Percentiles rank a stretch among this genome's conserved stretches.
Conservation (phyloP, 2,797 vertebrate species). For the Phoxinus dragarum region DNA sequence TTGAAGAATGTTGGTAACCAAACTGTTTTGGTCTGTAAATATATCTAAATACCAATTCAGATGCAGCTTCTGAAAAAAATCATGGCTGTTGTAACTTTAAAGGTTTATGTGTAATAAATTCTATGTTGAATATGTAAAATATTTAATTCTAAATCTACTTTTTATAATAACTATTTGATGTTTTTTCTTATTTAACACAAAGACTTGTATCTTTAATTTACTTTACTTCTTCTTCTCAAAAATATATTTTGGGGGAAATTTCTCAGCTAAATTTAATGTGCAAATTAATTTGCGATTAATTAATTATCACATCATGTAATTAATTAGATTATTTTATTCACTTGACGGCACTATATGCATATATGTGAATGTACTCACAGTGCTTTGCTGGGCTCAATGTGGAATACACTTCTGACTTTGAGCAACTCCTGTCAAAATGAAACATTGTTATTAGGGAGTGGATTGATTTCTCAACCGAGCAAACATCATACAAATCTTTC, state of each 20-base stretch:
- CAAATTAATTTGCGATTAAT: background rate
- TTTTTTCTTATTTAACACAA: background rate
- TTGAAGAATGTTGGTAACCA: background rate
- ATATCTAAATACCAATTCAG: too few species aligned
- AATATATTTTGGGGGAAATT: background rate
- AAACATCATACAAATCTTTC: background rate
- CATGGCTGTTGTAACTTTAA: background rate
- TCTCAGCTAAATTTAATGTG: background rate
- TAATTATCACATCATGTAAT: background rate
- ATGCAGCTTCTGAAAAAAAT: too few species aligned
- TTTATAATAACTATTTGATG: background rate
- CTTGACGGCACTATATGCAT: background rate
- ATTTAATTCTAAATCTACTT: background rate
- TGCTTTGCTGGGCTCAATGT: constrained; percentile 74
- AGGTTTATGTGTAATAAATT: background rate
- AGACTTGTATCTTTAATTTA: background rate
- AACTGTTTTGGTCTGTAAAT: too few species aligned
- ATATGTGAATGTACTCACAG: constrained; percentile 79
- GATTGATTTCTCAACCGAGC: background rate
- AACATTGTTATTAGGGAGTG: constrained; percentile 4
- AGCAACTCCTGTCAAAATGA: constrained; percentile 81
- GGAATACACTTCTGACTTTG: constrained; percentile 80
- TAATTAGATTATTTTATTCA: background rate
- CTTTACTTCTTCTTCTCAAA: too few species aligned
- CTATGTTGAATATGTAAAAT: background rate